Evolutionary conservation across 2,888 invertebrate genomes (phyloP).

Genomic region (Koerneria pararmatus): DNA sequence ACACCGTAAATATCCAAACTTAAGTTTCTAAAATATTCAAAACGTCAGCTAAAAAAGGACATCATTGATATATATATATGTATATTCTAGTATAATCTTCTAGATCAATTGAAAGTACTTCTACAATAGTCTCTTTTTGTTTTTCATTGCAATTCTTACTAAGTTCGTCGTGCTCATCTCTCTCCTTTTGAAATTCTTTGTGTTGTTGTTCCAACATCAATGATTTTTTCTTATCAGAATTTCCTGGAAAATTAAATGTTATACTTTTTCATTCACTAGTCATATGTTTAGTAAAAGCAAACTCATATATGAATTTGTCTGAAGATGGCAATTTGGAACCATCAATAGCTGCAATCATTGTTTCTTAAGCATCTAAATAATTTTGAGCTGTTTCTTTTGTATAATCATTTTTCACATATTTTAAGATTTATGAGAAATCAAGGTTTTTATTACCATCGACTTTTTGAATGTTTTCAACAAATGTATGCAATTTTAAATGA

Average conservation of each 20-base stretch:
- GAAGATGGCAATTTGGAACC: constrained; percentile 18
- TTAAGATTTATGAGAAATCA: constrained; percentile 22
- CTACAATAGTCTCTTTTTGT: constrained; percentile 24
- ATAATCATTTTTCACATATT: constrained; percentile 20
- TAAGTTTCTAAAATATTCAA: constrained; percentile 25
- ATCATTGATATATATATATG: constrained; percentile 25
- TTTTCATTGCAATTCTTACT: constrained; percentile 26
- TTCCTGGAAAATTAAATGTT: constrained; percentile 23
- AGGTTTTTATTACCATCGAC: constrained; percentile 18
- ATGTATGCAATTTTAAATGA: constrained; percentile 22
- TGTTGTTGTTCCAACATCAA: constrained; percentile 19
- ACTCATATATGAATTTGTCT: constrained; percentile 23
- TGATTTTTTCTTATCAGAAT: constrained; percentile 26
- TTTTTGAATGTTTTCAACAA: constrained; percentile 22
- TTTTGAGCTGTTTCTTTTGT: constrained; percentile 25
- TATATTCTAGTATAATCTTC: constrained; percentile 20
- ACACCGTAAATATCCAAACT: constrained; percentile 36
- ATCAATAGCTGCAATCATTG: constrained; percentile 24
- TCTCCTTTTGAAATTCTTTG: constrained; percentile 24
- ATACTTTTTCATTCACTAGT: constrained; percentile 24
- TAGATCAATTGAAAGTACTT: constrained; percentile 26
- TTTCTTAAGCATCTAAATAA: constrained; percentile 23
- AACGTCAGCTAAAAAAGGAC: constrained; percentile 24
- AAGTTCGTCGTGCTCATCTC: constrained; percentile 25
- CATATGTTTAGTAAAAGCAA: constrained; percentile 22